A percentile compares a stretch with the other conserved stretches of the same genome.
These are phyloP conservation scores for Ectemnius cavifrons DNA, from an alignment of 2,888 invertebrate genomes.

Conservation along the genomic window DNA sequence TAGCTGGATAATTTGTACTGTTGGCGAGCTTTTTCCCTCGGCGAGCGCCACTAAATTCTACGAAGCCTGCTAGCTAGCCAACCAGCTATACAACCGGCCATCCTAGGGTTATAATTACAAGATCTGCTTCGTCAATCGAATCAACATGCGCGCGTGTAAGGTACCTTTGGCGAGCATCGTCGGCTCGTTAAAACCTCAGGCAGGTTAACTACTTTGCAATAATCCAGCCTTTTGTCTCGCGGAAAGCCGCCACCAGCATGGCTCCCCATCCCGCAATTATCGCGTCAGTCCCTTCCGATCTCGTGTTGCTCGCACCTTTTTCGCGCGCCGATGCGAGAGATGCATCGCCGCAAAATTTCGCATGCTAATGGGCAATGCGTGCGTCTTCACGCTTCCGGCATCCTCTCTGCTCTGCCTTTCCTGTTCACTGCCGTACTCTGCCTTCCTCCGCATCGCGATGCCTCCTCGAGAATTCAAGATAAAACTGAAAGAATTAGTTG, in stretches of 20 bases:
- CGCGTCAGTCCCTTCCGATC: constrained; percentile 43
- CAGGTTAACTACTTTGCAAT: constrained; percentile 50
- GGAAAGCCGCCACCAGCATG: constrained; percentile 14
- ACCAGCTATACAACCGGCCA: background rate
- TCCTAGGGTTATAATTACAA: constrained; percentile 45
- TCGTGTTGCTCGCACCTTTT: constrained; percentile 16
- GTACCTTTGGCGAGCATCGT: constrained; percentile 27
- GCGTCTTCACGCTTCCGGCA: constrained; percentile 2
- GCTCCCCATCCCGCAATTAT: constrained; percentile 45
- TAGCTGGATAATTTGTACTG: background rate
- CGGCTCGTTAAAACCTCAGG: constrained; percentile 42
- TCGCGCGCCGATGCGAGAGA: background rate
- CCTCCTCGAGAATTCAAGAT: too few species aligned
- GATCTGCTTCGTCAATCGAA: constrained; percentile 44
- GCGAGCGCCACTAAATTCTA: background rate
- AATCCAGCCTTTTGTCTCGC: constrained; percentile 25
- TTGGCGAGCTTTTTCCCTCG: constrained; percentile 1
- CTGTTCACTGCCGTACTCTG: too few species aligned
- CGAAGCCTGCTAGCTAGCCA: too few species aligned
- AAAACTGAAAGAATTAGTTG: too few species aligned
- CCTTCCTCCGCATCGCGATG: too few species aligned
- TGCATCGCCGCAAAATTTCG: constrained; percentile 3
- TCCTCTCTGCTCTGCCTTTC: background rate
- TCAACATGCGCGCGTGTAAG: constrained; percentile 32
- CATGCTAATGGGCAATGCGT: background rate